Conservation (phyloP, 2,113 vertebrate species). For the Pygoscelis antarcticus region DNA sequence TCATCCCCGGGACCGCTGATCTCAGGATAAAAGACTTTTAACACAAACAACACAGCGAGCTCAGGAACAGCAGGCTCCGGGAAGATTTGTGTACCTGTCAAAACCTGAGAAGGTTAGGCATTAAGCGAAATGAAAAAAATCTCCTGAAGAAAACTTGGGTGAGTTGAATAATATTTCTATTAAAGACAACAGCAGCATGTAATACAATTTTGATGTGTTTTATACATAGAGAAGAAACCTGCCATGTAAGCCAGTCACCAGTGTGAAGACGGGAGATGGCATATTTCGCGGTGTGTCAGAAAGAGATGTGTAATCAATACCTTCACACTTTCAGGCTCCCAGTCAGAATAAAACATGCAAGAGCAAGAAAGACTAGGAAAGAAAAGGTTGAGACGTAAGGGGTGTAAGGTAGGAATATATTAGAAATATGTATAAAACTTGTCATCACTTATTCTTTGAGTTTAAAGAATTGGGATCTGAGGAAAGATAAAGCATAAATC, state of each 20-base stretch:
- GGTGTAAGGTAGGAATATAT: neutral
- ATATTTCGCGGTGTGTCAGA: neutral
- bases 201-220: conserved; percentile 3
- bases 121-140: conserved; percentile 1
- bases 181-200: conserved; percentile 17
- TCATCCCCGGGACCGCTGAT: neutral
- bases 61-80: neutral
- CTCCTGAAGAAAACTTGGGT: neutral
- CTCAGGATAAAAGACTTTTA: conserved; percentile 53
- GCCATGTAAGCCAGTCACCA: neutral
- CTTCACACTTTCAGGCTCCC: neutral
- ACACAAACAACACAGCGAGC: neutral
- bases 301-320: conserved; percentile 13
- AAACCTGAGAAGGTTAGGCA: neutral
- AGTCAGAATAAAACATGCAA: neutral
- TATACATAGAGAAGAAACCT: neutral
- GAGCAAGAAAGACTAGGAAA: neutral
- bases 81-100: conserved; percentile 24
- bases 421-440: neutral
- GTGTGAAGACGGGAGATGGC: neutral
- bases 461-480: neutral
- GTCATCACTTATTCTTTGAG: neutral
- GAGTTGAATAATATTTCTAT: conserved; percentile 31
- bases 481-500: neutral
- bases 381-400: neutral